phyloP scores from a whole-genome alignment of 2,888 invertebrate species.

The Coleophora deauratella region DNA sequence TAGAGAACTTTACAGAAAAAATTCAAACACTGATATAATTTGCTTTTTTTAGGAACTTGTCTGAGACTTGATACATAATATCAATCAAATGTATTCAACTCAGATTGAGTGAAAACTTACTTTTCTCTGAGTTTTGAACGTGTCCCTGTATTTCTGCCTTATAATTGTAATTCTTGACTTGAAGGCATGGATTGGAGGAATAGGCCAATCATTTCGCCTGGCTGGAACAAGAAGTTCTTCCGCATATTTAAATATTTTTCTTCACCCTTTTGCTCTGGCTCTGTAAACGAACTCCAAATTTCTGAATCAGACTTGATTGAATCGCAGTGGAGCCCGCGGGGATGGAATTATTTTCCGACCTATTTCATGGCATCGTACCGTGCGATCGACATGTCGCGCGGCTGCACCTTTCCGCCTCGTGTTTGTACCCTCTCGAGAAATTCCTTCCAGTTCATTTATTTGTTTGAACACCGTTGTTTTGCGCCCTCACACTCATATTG shows the following conservation, averaged over 20 bases:
- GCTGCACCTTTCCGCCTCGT: slow-evolving; percentile 31
- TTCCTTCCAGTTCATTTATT: slow-evolving; percentile 66
- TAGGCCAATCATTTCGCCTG: too few species aligned
- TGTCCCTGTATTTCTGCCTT: too few species aligned
- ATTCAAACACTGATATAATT: too few species aligned
- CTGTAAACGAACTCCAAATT: slow-evolving; percentile 69
- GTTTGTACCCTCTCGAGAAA: slow-evolving; percentile 62
- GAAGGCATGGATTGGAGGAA: too few species aligned
- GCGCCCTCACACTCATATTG: slow-evolving; percentile 40
- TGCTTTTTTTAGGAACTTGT: too few species aligned
- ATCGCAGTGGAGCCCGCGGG: slow-evolving; percentile 63
- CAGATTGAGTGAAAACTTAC: too few species aligned
- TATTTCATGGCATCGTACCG: slow-evolving; percentile 54
- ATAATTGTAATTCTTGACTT: too few species aligned
- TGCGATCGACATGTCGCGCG: slow-evolving; percentile 29
- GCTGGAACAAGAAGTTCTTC: too few species aligned
- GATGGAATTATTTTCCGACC: slow-evolving; percentile 67
- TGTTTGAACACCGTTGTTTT: slow-evolving; percentile 54
- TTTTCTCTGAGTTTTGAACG: too few species aligned
- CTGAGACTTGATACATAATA: too few species aligned
- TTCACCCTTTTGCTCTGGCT: slow-evolving; percentile 41
- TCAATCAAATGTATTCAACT: too few species aligned
- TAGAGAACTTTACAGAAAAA: too few species aligned
- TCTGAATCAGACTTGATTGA: slow-evolving; percentile 70
- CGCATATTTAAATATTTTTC: slow-evolving; percentile 15